A percentile compares a stretch with the other conserved stretches of the same genome.
phyloP scores from a whole-genome alignment of 2,888 invertebrate species.

The Ctena decussata region DNA sequence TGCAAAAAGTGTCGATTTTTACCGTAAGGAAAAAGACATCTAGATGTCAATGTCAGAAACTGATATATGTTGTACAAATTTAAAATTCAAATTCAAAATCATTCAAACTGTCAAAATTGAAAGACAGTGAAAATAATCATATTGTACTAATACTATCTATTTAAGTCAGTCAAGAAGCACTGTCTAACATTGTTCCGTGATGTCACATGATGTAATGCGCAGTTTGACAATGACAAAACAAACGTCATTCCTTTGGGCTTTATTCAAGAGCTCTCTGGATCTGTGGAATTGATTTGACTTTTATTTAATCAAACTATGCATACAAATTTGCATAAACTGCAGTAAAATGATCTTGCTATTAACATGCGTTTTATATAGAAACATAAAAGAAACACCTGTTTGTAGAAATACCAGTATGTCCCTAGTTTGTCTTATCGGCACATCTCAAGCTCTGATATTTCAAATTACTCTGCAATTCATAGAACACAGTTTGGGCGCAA shows the following conservation, averaged over 20 bases:
- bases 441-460: too few species aligned
- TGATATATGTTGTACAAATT: background rate
- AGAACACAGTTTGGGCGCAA: too few species aligned
- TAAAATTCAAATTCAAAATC: constrained; percentile 2
- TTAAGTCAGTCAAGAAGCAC: background rate
- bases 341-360: too few species aligned
- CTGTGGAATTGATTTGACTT: too few species aligned
- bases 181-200: background rate
- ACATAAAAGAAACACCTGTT: too few species aligned
- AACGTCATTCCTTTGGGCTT: background rate
- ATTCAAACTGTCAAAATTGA: constrained; percentile 1
- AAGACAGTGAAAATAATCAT: background rate
- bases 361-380: too few species aligned
- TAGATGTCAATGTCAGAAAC: background rate
- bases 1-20: background rate
- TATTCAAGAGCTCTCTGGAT: too few species aligned
- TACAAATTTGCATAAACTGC: too few species aligned
- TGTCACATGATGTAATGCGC: background rate
- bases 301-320: too few species aligned
- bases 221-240: background rate
- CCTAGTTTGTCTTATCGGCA: too few species aligned
- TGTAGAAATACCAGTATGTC: too few species aligned
- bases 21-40: background rate
- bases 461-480: too few species aligned
- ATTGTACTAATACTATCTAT: background rate